Evolutionary conservation across 2,888 invertebrate species (phyloP).

Genomic region (Caenorhabditis wallacei): DNA sequence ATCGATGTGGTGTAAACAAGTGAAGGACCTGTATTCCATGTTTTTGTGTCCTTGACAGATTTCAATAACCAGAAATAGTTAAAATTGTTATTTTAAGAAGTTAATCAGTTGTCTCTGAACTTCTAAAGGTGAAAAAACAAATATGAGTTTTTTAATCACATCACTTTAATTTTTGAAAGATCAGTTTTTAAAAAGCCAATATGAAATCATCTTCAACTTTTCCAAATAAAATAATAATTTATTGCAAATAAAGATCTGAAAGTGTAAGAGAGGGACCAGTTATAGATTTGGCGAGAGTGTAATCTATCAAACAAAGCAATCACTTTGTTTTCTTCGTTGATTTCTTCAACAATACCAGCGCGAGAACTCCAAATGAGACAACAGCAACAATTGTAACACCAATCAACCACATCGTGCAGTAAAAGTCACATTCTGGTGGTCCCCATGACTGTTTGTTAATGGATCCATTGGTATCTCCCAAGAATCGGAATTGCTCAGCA

Average conservation of each 20-base stretch:
- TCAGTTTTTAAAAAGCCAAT: too few species aligned
- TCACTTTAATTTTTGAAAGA: neutral
- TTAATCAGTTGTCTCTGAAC: constrained; percentile 18
- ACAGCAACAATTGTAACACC: constrained; percentile 32
- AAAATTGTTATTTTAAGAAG: constrained; percentile 20
- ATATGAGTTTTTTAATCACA: neutral
- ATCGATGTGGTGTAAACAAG: constrained; percentile 1
- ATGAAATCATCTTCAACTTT: too few species aligned
- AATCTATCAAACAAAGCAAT: constrained; percentile 2
- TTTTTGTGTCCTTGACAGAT: constrained; percentile 4
- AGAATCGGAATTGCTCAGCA: constrained; percentile 20
- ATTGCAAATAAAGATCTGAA: constrained; percentile 36
- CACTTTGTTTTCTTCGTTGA: constrained; percentile 53
- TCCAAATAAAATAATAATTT: constrained; percentile 7
- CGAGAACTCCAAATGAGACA: constrained; percentile 37
- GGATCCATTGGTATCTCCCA: constrained; percentile 29
- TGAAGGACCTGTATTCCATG: constrained; percentile 9
- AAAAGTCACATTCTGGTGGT: constrained; percentile 66
- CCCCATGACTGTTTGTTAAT: constrained; percentile 62
- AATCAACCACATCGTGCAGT: constrained; percentile 53
- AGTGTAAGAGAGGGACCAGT: constrained; percentile 39
- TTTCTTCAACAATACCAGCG: constrained; percentile 34
- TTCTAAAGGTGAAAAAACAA: constrained; percentile 5
- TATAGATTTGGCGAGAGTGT: constrained; percentile 7
- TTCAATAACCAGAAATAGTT: neutral